Evolutionary conservation across 2,888 invertebrate genomes (phyloP).

Genomic region (Tipula lateralis): DNA sequence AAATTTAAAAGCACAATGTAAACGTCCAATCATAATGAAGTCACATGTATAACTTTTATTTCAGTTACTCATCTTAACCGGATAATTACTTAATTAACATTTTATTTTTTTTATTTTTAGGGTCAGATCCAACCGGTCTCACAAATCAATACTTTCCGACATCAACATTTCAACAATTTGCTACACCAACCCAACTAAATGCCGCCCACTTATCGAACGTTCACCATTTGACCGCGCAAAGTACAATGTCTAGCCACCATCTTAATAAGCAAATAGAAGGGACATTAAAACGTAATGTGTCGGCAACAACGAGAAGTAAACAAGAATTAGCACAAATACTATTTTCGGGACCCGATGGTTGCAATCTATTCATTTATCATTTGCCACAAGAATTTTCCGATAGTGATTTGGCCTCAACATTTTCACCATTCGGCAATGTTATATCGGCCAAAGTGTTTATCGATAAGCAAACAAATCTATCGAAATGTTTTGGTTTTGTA

Average conservation of each 20-base stretch:
- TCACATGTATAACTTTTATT: no score
- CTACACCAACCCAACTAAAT: conserved; percentile 55
- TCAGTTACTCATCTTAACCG: no score
- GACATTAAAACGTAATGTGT: conserved; percentile 41
- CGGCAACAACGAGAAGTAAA: background rate
- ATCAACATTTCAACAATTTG: conserved; percentile 55
- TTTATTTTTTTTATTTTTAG: conserved; percentile 35
- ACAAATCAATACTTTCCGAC: conserved; percentile 59
- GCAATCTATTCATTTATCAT: conserved; percentile 99
- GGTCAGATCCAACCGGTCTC: conserved; percentile 53
- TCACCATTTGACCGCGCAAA: conserved; percentile 64
- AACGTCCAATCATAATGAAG: no score
- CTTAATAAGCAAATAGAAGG: conserved; percentile 86
- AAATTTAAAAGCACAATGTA: no score
- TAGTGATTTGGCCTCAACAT: conserved; percentile 92
- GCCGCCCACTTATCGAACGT: conserved; percentile 59
- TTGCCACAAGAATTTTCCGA: conserved; percentile 98
- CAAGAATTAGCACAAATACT: background rate
- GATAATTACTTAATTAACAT: background rate
- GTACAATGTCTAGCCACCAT: conserved; percentile 46
- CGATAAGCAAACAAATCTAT: conserved; percentile 98
- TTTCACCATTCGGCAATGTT: conserved; percentile 96
- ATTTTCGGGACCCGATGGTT: conserved; percentile 84
- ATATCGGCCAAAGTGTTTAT: conserved; percentile 99
- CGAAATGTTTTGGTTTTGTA: conserved; percentile 99